Conservation (phyloP, 1,140 invertebrate species). For the Drosophila aff. region DNA sequence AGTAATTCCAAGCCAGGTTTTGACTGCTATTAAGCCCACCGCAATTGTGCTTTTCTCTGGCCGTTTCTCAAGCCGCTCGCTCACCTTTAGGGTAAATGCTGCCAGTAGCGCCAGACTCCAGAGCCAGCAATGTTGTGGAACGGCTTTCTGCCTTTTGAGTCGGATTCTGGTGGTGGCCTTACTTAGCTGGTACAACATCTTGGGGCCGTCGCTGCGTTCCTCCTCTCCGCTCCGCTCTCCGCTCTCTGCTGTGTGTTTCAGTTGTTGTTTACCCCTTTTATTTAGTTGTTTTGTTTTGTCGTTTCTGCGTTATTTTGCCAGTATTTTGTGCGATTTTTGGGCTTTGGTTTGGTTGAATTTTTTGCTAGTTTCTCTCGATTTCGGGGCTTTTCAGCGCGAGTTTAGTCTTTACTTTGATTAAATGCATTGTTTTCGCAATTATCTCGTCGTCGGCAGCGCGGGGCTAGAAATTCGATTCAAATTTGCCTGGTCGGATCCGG, state of each 20-base stretch:
- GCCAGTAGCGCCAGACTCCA: slow-evolving; percentile 68
- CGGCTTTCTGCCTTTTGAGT: slow-evolving; percentile 71
- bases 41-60: background rate
- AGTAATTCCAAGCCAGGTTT: background rate
- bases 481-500: background rate
- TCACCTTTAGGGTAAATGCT: slow-evolving; percentile 73
- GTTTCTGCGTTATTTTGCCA: slow-evolving; percentile 32
- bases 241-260: background rate
- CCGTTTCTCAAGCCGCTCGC: slow-evolving; percentile 7
- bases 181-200: slow-evolving; percentile 75
- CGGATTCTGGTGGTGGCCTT: slow-evolving; percentile 79
- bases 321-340: slow-evolving; percentile 28
- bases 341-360: slow-evolving; percentile 6
- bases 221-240: slow-evolving; percentile 1
- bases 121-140: slow-evolving; percentile 60
- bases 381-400: slow-evolving; percentile 63
- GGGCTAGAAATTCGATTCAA: slow-evolving; percentile 11
- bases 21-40: slow-evolving; percentile 4
- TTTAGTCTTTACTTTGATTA: slow-evolving; percentile 72
- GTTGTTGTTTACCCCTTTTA: slow-evolving; percentile 6
- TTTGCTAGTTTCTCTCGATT: slow-evolving; percentile 64
- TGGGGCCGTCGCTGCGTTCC: slow-evolving; percentile 63
- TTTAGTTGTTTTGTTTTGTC: slow-evolving; percentile 11
- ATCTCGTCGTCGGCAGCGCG: background rate
- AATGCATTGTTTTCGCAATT: slow-evolving; percentile 71